Conservation (phyloP, 2,888 invertebrate species). For the Molorchus minor region DNA sequence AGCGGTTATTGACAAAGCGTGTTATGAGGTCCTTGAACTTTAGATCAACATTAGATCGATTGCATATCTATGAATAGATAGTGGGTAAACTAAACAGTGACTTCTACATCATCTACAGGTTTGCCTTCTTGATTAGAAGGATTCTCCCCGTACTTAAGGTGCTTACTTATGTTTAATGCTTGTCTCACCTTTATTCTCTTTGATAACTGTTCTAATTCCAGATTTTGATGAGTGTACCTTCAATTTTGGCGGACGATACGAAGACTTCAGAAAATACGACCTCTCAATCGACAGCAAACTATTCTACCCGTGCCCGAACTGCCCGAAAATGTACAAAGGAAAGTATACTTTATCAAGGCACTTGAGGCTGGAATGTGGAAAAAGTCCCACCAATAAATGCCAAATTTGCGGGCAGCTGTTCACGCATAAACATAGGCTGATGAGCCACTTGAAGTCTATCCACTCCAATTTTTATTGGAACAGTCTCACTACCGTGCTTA, state of each 20-base stretch:
- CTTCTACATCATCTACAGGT: too few species aligned
- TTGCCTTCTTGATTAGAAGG: too few species aligned
- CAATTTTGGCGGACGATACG: slow-evolving; percentile 12
- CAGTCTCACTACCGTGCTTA: slow-evolving; percentile 13
- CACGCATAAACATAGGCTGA: slow-evolving; percentile 53
- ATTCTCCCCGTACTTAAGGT: too few species aligned
- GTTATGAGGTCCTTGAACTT: too few species aligned
- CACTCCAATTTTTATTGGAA: slow-evolving; percentile 44
- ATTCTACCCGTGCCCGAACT: slow-evolving; percentile 51
- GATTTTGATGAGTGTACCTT: slow-evolving; percentile 16
- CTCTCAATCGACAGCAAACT: slow-evolving; percentile 38
- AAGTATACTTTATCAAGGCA: slow-evolving; percentile 59
- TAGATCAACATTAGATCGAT: too few species aligned
- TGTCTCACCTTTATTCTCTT: too few species aligned
- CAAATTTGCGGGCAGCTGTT: slow-evolving; percentile 54
- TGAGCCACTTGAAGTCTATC: slow-evolving; percentile 52
- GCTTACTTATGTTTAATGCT: too few species aligned
- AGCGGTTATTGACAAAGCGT: too few species aligned
- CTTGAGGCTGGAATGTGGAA: slow-evolving; percentile 63
- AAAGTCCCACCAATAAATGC: slow-evolving; percentile 53
- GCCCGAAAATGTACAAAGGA: slow-evolving; percentile 54
- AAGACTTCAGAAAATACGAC: slow-evolving; percentile 35
- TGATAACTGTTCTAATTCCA: slow-evolving; percentile 12
- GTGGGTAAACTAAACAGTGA: too few species aligned
- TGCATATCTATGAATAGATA: too few species aligned